Evolutionary conservation across 2,888 invertebrate genomes (phyloP).

Genomic region (Byasa hedistus): DNA sequence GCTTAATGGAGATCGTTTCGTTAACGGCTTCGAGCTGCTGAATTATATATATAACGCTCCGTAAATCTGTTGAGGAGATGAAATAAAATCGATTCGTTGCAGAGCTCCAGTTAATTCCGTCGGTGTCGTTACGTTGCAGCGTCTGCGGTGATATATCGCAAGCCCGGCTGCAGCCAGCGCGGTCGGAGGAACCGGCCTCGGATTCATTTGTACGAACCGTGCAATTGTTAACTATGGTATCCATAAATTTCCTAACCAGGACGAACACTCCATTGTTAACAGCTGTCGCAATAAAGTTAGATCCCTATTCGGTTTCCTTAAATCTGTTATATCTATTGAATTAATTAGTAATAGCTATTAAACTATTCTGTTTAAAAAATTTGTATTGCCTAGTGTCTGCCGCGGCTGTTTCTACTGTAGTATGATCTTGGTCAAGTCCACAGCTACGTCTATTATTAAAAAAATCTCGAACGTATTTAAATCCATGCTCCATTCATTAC

Average conservation of each 20-base stretch:
- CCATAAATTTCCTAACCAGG: constrained; percentile 10
- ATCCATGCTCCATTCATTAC: constrained; percentile 23
- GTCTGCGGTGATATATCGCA: constrained; percentile 14
- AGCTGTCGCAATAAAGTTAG: background rate
- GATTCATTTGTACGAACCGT: constrained; percentile 18
- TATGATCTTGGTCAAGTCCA: constrained; percentile 25
- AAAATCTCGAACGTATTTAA: constrained; percentile 10
- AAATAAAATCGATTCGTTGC: constrained; percentile 20
- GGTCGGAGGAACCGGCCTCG: constrained; percentile 9
- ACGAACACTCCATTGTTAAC: background rate
- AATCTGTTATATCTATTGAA: no score
- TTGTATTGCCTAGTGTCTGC: no score
- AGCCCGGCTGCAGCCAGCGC: constrained; percentile 5
- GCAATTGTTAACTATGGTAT: constrained; percentile 13
- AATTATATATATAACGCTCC: constrained; percentile 6
- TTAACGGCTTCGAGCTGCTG: constrained; percentile 1
- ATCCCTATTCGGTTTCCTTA: no score
- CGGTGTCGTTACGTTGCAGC: constrained; percentile 2
- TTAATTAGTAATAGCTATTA: no score
- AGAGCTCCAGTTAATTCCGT: constrained; percentile 17
- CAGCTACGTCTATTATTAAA: constrained; percentile 18
- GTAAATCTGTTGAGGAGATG: constrained; percentile 15
- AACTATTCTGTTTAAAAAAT: no score
- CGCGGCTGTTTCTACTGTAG: no score
- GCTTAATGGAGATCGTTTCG: background rate